phyloP scores from a whole-genome alignment of 2,888 invertebrate species.

The Smittia aterrima region DNA sequence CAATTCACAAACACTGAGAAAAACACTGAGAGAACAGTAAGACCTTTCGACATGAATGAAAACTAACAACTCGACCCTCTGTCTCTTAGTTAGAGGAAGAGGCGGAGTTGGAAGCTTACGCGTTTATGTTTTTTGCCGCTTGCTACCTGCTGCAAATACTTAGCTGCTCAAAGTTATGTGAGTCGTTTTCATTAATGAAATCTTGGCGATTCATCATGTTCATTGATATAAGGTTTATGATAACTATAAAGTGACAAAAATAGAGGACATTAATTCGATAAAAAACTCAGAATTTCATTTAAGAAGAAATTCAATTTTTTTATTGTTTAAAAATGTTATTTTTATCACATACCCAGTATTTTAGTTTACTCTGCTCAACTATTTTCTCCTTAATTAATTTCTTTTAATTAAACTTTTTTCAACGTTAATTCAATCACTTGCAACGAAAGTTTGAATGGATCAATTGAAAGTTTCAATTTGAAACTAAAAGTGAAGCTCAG shows the following conservation, averaged over 20 bases:
- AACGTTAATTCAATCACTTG: too few species aligned
- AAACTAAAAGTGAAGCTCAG: not conserved
- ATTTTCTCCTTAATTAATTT: too few species aligned
- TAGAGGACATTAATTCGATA: too few species aligned
- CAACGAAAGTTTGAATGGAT: too few species aligned
- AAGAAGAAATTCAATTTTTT: too few species aligned
- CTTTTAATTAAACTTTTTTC: too few species aligned
- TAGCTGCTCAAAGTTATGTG: not conserved
- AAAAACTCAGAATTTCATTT: too few species aligned
- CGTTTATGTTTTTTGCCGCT: conserved; percentile 7
- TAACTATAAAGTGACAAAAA: not conserved
- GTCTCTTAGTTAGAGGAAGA: not conserved
- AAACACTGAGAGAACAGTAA: not conserved
- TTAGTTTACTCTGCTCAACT: too few species aligned
- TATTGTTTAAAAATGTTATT: too few species aligned
- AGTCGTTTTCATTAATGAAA: not conserved
- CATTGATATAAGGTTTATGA: not conserved
- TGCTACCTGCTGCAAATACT: not conserved
- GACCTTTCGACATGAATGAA: not conserved
- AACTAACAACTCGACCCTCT: not conserved
- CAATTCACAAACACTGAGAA: not conserved
- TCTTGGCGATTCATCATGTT: not conserved
- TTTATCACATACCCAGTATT: too few species aligned
- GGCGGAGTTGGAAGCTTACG: not conserved
- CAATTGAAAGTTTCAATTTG: not conserved